Evolutionary conservation across 2,888 invertebrate genomes (phyloP).

Genomic region (Tenthredo scrophulariae): DNA sequence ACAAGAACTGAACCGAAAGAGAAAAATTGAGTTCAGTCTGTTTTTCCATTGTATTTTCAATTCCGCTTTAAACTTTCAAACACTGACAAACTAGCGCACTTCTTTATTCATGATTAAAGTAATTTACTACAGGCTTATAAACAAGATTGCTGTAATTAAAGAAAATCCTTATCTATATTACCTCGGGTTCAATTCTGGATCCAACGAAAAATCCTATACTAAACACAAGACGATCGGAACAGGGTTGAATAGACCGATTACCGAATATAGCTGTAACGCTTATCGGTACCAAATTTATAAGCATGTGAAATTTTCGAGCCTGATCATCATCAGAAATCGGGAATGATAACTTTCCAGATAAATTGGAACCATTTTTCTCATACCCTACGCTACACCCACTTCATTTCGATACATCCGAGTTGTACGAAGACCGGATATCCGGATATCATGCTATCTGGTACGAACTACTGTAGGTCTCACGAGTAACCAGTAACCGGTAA

Average conservation of each 20-base stretch:
- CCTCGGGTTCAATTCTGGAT: neutral
- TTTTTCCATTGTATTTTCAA: neutral
- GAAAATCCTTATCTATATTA: neutral
- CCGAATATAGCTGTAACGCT: no score
- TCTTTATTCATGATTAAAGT: conserved; percentile 6
- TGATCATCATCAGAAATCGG: neutral
- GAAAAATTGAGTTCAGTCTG: neutral
- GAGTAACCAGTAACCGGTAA: conserved; percentile 13
- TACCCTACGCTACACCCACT: conserved; percentile 21
- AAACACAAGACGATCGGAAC: neutral
- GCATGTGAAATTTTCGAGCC: neutral
- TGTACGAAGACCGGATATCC: conserved; percentile 34
- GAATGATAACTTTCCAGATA: neutral
- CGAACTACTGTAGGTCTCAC: conserved; percentile 24
- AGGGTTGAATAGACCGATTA: neutral
- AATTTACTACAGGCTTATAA: neutral
- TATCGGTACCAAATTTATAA: no score
- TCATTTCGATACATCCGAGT: conserved; percentile 15
- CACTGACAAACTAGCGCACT: neutral
- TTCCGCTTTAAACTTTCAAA: neutral
- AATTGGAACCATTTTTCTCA: neutral
- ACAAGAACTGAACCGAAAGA: no score
- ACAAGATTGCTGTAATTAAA: neutral
- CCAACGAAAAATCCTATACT: neutral
- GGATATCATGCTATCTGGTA: conserved; percentile 18